Conservation (phyloP, 2,888 invertebrate species). For the Leptarthrus brevirostris region DNA sequence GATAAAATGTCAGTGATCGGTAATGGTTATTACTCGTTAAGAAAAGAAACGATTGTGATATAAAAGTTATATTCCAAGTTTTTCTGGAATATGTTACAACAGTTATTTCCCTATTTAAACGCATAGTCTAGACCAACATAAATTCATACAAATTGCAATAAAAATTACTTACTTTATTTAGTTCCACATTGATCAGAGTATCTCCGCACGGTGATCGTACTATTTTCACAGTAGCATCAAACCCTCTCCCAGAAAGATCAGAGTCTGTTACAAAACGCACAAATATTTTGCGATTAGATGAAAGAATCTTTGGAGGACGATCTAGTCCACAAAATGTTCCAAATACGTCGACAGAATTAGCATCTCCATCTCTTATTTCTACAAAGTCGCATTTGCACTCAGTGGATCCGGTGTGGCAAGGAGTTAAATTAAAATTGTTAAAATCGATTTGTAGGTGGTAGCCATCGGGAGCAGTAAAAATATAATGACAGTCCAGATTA, state of each 20-base stretch:
- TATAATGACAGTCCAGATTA: conserved; percentile 81
- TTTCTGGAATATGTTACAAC: no score
- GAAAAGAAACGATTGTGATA: no score
- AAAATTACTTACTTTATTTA: conserved; percentile 60
- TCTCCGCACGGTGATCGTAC: conserved; percentile 72
- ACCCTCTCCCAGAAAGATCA: conserved; percentile 71
- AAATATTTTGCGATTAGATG: conserved; percentile 64
- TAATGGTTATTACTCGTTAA: no score
- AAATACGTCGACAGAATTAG: conserved; percentile 70
- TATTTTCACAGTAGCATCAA: conserved; percentile 71
- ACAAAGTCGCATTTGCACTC: conserved; percentile 78
- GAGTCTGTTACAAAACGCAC: conserved; percentile 74
- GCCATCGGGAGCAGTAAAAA: conserved; percentile 71
- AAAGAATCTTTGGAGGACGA: conserved; percentile 49
- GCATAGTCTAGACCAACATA: no score
- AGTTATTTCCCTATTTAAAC: no score
- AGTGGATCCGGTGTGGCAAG: conserved; percentile 60
- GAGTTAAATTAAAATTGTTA: conserved; percentile 68
- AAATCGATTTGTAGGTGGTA: conserved; percentile 74
- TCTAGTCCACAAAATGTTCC: conserved; percentile 75
- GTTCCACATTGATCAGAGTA: conserved; percentile 62
- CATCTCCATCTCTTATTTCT: conserved; percentile 77
- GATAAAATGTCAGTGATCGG: no score
- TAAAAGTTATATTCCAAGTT: no score
- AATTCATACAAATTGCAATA: no score